A percentile compares a stretch with the other conserved stretches of the same genome.
Evolutionary conservation across 2,113 vertebrate genomes (phyloP).

Genomic region (Ictalurus punctatus): DNA sequence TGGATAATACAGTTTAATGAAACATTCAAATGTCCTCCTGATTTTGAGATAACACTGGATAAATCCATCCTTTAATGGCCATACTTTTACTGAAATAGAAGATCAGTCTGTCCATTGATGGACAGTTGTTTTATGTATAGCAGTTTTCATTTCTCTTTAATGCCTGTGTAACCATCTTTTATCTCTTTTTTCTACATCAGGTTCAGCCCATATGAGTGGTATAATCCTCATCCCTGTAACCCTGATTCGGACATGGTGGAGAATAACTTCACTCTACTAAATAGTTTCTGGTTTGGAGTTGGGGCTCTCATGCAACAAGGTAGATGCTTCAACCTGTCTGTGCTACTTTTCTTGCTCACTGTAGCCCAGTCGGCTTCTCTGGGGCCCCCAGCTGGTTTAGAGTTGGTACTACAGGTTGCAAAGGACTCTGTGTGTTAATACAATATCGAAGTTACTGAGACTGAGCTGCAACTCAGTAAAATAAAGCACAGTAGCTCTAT

Average conservation of each 20-base stretch:
- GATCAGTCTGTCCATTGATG: background rate
- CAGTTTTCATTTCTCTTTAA: slow-evolving; percentile 22
- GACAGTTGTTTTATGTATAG: slow-evolving; percentile 33
- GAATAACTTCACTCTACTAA: slow-evolving; percentile 99
- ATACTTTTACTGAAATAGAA: background rate
- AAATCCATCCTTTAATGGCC: background rate
- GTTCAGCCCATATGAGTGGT: slow-evolving; percentile 99
- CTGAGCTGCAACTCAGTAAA: background rate
- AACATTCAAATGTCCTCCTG: too few relatives aligned
- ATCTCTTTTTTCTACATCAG: slow-evolving; percentile 68
- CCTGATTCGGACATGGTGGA: slow-evolving; percentile 99
- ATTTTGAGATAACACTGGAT: background rate
- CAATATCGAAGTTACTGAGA: background rate
- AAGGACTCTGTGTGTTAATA: slow-evolving; percentile 31
- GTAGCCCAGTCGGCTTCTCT: slow-evolving; percentile 33
- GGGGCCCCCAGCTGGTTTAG: slow-evolving; percentile 22
- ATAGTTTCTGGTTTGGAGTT: slow-evolving; percentile 99
- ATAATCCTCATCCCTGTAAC: slow-evolving; percentile 99
- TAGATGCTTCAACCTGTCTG: slow-evolving; percentile 66
- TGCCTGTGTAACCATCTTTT: slow-evolving; percentile 56
- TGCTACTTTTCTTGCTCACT: slow-evolving; percentile 16
- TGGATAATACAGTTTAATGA: background rate
- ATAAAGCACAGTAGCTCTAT: background rate
- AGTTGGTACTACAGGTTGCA: slow-evolving; percentile 24
- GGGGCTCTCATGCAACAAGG: slow-evolving; percentile 99